Evolutionary conservation across 2,888 invertebrate genomes (phyloP).

Genomic region (Chrysodeixis includens): DNA sequence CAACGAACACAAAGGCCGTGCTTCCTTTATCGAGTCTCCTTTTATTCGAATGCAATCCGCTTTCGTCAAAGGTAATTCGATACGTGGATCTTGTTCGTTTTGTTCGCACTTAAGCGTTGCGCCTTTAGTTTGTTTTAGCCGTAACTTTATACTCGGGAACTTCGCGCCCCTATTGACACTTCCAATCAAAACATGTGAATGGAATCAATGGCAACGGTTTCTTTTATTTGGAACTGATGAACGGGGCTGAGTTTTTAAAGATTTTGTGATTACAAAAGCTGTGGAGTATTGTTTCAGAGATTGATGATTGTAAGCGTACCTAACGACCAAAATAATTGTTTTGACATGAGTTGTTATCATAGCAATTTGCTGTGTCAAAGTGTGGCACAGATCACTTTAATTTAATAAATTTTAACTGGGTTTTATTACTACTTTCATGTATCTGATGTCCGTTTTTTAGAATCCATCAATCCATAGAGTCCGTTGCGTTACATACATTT

Average conservation of each 20-base stretch:
- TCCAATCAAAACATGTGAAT: slow-evolving; percentile 84
- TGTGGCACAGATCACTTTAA: neutral
- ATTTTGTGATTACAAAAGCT: slow-evolving; percentile 10
- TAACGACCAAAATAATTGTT: neutral
- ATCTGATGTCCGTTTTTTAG: too few relatives aligned
- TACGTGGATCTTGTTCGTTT: slow-evolving; percentile 82
- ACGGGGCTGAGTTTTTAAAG: slow-evolving; percentile 22
- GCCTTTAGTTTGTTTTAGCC: slow-evolving; percentile 84
- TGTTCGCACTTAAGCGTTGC: slow-evolving; percentile 86
- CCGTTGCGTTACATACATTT: too few relatives aligned
- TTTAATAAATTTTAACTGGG: too few relatives aligned
- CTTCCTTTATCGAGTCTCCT: slow-evolving; percentile 67
- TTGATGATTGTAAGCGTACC: neutral
- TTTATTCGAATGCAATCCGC: slow-evolving; percentile 82
- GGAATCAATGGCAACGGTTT: slow-evolving; percentile 47
- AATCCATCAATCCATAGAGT: too few relatives aligned
- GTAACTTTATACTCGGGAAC: slow-evolving; percentile 82
- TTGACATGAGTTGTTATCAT: neutral
- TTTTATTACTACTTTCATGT: too few relatives aligned
- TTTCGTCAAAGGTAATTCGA: slow-evolving; percentile 86
- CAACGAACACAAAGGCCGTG: slow-evolving; percentile 55
- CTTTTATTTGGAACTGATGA: slow-evolving; percentile 46
- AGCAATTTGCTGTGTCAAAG: neutral
- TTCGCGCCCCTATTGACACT: slow-evolving; percentile 87
- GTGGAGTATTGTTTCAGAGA: neutral